Evolutionary conservation across 2,888 invertebrate species (phyloP).

Genomic region (Drosophila ustulata): DNA sequence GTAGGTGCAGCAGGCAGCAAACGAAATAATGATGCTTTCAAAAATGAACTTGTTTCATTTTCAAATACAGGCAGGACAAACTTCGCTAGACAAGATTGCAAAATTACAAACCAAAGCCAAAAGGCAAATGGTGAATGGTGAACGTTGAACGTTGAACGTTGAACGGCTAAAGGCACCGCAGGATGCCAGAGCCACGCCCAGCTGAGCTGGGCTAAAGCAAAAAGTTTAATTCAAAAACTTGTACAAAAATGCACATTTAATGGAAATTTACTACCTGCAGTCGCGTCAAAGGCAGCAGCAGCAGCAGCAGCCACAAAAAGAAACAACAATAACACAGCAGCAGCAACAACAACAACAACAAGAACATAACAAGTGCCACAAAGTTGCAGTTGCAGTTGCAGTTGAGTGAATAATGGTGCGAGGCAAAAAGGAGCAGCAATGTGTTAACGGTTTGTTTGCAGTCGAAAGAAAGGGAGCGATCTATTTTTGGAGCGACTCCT

Average conservation of each 20-base stretch:
- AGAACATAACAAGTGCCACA: constrained; percentile 71
- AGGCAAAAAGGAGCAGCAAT: constrained; percentile 51
- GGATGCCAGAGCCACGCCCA: constrained; percentile 32
- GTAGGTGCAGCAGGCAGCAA: constrained; percentile 29
- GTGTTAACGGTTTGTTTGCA: constrained; percentile 80
- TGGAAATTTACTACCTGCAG: constrained; percentile 82
- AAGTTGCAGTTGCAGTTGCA: constrained; percentile 72
- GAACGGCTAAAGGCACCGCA: constrained; percentile 41
- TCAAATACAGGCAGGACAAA: constrained; percentile 34
- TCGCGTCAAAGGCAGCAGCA: constrained; percentile 67
- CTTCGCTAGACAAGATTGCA: constrained; percentile 79
- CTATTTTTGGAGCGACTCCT: constrained; percentile 49
- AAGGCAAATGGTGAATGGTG: constrained; percentile 23
- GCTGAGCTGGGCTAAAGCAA: constrained; percentile 62
- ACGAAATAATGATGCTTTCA: constrained; percentile 63
- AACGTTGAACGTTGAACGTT: constrained; percentile 31
- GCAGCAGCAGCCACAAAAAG: constrained; percentile 30
- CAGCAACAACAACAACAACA: constrained; percentile 35
- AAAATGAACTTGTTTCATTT: constrained; percentile 72
- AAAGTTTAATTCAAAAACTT: constrained; percentile 83
- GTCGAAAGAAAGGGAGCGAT: constrained; percentile 12
- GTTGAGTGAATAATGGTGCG: constrained; percentile 36
- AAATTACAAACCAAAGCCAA: constrained; percentile 67
- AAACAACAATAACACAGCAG: constrained; percentile 21
- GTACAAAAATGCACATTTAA: constrained; percentile 83